phyloP scores from a whole-genome alignment of 92 coral and sea anemone species.

The Chrysogorgia sp. region DNA sequence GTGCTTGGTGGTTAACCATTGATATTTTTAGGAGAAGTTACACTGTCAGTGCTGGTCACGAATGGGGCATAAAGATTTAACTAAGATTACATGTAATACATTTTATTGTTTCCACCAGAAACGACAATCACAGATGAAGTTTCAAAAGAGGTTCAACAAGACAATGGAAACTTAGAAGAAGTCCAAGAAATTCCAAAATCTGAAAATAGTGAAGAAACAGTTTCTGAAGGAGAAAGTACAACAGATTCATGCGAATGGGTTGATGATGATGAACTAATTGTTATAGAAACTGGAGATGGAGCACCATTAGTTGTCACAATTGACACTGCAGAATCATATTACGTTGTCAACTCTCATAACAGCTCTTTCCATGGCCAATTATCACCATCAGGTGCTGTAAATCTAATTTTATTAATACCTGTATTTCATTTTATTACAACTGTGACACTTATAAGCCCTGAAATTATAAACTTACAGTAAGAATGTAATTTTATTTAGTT shows the following conservation, averaged over 20 bases:
- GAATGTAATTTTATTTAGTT: no score
- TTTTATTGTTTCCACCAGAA: background rate
- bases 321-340: constrained; percentile 71
- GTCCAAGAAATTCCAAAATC: background rate
- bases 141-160: background rate
- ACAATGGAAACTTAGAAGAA: background rate
- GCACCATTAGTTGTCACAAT: constrained; percentile 80
- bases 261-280: constrained; percentile 79
- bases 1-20: no score
- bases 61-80: no score
- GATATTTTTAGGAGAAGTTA: no score
- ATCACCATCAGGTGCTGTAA: constrained; percentile 68
- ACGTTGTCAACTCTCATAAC: constrained; percentile 77
- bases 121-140: background rate
- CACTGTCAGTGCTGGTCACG: no score
- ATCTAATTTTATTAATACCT: background rate
- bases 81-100: background rate
- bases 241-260: constrained; percentile 54
- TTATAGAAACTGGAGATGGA: constrained; percentile 94
- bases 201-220: background rate
- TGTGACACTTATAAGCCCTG: background rate
- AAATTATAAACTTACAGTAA: background rate
- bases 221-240: constrained; percentile 2
- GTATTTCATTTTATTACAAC: background rate
- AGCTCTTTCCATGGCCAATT: constrained; percentile 51